Percentiles rank a stretch among this genome's conserved stretches.
phyloP scores from a whole-genome alignment of 2,113 vertebrate genomes.

The Hydropotes inermis region DNA sequence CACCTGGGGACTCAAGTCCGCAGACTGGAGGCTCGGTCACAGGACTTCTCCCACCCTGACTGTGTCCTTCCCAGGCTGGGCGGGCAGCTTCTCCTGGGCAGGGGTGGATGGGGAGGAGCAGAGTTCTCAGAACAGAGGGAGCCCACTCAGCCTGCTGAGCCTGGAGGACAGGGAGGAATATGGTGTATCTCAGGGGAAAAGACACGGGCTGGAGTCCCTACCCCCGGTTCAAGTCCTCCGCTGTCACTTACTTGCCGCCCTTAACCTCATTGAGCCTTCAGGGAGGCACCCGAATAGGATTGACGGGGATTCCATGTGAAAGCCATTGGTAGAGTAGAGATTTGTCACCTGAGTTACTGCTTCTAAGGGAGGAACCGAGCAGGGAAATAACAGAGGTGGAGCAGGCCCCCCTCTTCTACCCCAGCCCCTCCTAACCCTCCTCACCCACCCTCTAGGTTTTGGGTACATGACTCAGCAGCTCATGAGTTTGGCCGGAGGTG shows the following conservation, averaged over 20 bases:
- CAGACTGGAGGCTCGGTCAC: background rate
- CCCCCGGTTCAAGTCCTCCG: background rate
- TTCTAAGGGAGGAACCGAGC: background rate
- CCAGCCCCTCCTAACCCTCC: background rate
- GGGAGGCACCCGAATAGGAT: background rate
- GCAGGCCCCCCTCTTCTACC: background rate
- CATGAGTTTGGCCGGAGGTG: slow-evolving; percentile 92
- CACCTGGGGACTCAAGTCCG: background rate
- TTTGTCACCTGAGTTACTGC: background rate
- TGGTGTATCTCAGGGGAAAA: background rate
- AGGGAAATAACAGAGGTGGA: background rate
- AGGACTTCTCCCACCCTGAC: background rate
- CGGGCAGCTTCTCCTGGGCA: background rate
- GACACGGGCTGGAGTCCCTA: background rate
- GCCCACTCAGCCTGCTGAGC: background rate
- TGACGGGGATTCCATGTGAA: background rate
- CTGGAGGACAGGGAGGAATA: background rate
- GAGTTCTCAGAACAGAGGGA: background rate
- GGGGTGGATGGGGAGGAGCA: background rate
- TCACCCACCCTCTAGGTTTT: slow-evolving; percentile 83
- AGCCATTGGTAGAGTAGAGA: background rate
- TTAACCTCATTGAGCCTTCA: background rate
- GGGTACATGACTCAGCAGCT: slow-evolving; percentile 94
- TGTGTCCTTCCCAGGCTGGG: background rate
- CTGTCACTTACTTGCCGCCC: background rate